Evolutionary conservation across 1,140 invertebrate genomes (phyloP), one percentile per base, ranked within the genome.

Genomic region (Melanaphis sacchari): DNA sequence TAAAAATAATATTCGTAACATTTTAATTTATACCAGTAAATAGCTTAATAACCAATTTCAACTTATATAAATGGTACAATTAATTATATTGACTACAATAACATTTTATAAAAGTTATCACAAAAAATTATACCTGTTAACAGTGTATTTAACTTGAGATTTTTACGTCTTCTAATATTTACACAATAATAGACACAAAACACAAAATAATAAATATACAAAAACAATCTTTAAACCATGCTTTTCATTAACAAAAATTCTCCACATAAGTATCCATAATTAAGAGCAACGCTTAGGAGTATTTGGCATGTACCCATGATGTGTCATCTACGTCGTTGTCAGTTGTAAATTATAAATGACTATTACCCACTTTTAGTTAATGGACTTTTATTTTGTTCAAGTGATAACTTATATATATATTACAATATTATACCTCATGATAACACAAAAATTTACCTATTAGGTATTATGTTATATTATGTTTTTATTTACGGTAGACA

Each of bases 271-370:
- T 36, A 49, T 36, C 87, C 31, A n/a, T 49, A 90, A 90, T 90
- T 52, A 36, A 40, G 52, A 90, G 26, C 49, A 52, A 40, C 46
- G 31, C 46, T 54, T 90, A 59, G n/a, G 49, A 90, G 24, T 38
- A 90, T 90, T 90, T 90, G 89, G 89, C 89, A 41, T 40, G 46
- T 38, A 38, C 24, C 89, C 89, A 90, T 38, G 43, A 90, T 38
- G 43, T 89, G 36, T 76, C 59, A 90, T 6, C 36, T 54, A 54
- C 52, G 49, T 90, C 52, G 46, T 89, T 89, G 88, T 49, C 88
- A 90, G 52, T 26, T 26, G 31, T 59, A 90, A 52, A 90, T 88
- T 49, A 88, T 88, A 52, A 88, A 88, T 52, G 26, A n/a, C 87
- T 49, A 49, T 52, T 84, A 84, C 22, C 9, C 24, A 9, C 82